Base-by-base conservation (phyloP, 2,797 vertebrate species). In the Ambastaia sidthimunki region DNA sequence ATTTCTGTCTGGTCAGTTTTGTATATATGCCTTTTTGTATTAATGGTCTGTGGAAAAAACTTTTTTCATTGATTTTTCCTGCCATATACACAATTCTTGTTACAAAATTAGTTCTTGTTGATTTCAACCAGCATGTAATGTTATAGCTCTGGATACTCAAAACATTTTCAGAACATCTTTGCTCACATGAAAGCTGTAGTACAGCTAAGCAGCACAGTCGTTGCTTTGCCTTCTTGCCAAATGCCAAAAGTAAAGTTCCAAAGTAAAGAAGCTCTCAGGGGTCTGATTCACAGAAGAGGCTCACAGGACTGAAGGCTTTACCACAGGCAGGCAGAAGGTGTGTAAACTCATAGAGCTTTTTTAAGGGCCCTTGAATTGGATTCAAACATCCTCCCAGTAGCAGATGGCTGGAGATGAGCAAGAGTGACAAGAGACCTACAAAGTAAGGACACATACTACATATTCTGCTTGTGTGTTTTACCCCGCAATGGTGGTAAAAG, bases 351-450 rank as follows among this genome's bases (percentile, higher is more conserved):
- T 55, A 73, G 57, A 69, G 48, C 80, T 67, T 80, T 71, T 62
- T 69, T 62, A 63, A 66, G 73, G 77, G 44, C 72, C 28, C 81
- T 75, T 83, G 63, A 75, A 74, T 60, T 55, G 66, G 47, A 47
- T 57, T 86, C 82, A 66, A 69, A 82, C 25, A 83, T 70, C 69
- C 41, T 82, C 74, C 77, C 80, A 79, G 69, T 76, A 68, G 80
- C 84, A 86, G 86, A 86, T 86, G 83, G 82, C 63, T 57, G 65
- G 74, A 85, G 78, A 80, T 57, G 65, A 81, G 79, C 50, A 6
- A 25, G 48, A 72, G 18, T 68, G 76, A 80, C 76, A 71, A 66
- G 75, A 76, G 70, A 69, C 69, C 67, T 31, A 65, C 15, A 54
- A 75, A 66, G 28, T 12, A 28, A 25, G 41, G 52, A 70, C 57